Evolutionary conservation across 2,113 vertebrate species (phyloP), one percentile per base, ranked within the genome.

Genomic region (Caretta caretta): DNA sequence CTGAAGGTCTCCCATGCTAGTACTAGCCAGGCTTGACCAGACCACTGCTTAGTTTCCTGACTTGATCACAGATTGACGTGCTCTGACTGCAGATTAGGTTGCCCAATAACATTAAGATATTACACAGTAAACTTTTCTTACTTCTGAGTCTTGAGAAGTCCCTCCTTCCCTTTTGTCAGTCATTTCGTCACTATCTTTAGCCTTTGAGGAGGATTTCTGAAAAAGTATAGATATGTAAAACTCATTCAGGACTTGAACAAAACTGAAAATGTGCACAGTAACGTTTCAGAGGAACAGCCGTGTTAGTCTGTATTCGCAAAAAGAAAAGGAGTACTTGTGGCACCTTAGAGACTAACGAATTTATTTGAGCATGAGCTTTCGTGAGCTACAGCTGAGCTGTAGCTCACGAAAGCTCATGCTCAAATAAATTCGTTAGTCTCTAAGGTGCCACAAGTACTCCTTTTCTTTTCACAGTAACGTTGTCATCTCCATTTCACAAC

Each of bases 111-210:
- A 14, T 19, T 42, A 86, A 84, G 31, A 24, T 81, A 92, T 65
- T 38, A 56, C 11, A 1, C 0, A 85, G 48, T 31, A 79, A 89
- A 92, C 65, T 90, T 90, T 94, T 82, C 98, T 97, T 89, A 98
- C 98, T 95, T 98, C 98, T 51, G 98, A 94, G 42, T 97, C 87
- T 83, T 98, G 90, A 10, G 91, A 97, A 89, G 88, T 10, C 42
- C 6, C 93, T 50, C 95, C 90, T 86, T 97, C 94, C 11, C 48
- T 96, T 79, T 83, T 87, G 48, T 90, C 92, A 86, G 48, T 51
- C 13, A 80, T 72, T 96, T 97, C 96, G 53, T 94, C 90, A 54
- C 78, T 95, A 90, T 31, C 87, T 92, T 96, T 94, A 80, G 91
- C 80, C 87, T 87, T 96, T 78, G 7, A 85, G 54, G 97, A 62